Conservation (phyloP, 2,113 vertebrate species). For the Chloropsis hardwickii region DNA sequence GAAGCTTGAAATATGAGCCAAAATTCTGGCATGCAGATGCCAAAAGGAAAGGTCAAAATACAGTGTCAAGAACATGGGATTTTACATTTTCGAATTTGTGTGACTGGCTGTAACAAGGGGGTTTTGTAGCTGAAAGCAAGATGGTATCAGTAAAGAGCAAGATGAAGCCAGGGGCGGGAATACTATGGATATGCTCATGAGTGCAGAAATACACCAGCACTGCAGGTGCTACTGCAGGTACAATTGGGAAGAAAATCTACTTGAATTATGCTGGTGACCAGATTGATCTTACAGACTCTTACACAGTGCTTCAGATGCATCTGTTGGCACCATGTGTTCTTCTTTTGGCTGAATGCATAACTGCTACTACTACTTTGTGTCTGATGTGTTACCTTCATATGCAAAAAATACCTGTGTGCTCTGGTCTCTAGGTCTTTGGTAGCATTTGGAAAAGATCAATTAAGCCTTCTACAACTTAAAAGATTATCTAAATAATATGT, state of each 20-base stretch:
- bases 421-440: background rate
- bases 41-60: background rate
- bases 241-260: background rate
- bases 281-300: background rate
- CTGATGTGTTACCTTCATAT: background rate
- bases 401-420: rapidly evolving
- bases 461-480: background rate
- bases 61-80: background rate
- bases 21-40: background rate
- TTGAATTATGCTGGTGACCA: background rate
- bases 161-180: rapidly evolving
- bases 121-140: background rate
- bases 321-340: background rate
- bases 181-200: rapidly evolving
- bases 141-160: background rate
- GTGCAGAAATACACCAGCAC: background rate
- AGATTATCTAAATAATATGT: background rate
- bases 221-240: background rate
- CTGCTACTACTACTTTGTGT: background rate
- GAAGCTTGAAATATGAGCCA: background rate
- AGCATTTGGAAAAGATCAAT: background rate
- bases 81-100: background rate
- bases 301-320: background rate
- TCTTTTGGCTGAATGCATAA: background rate
- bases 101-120: background rate